Evolutionary conservation across 2,888 invertebrate genomes (phyloP).

Genomic region (Priocnemis perturbator): DNA sequence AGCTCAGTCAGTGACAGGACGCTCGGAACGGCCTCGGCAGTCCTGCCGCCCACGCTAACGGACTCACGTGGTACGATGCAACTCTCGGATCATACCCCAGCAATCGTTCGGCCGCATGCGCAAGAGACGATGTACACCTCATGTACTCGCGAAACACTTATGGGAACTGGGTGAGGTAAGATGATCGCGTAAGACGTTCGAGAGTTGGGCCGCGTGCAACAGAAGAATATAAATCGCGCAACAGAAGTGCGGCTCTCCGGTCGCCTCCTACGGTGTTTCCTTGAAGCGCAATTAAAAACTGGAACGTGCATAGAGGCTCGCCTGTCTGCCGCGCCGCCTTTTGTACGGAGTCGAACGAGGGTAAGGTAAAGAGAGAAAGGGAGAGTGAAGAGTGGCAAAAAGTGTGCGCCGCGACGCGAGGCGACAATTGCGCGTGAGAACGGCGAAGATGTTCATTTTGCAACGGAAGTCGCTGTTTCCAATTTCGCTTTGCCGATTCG

Average conservation of each 20-base stretch:
- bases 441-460: slow-evolving; percentile 36
- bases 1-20: too few relatives aligned
- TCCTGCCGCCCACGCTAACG: not conserved
- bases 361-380: slow-evolving; percentile 23
- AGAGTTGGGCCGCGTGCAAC: slow-evolving; percentile 38
- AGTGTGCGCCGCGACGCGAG: too few relatives aligned
- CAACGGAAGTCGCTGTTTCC: slow-evolving; percentile 17
- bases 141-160: slow-evolving; percentile 36
- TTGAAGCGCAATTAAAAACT: slow-evolving; percentile 60
- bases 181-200: slow-evolving; percentile 48
- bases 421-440: slow-evolving; percentile 43
- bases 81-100: slow-evolving; percentile 22
- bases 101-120: slow-evolving; percentile 23
- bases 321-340: too few relatives aligned
- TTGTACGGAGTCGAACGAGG: too few relatives aligned
- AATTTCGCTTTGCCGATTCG: slow-evolving; percentile 13
- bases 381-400: slow-evolving; percentile 20
- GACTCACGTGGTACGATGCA: slow-evolving; percentile 14
- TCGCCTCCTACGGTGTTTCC: slow-evolving; percentile 49
- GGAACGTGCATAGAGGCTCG: slow-evolving; percentile 23
- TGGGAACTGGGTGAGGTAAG: slow-evolving; percentile 57
- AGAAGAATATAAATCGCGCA: slow-evolving; percentile 54
- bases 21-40: too few relatives aligned
- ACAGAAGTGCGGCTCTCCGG: slow-evolving; percentile 27
- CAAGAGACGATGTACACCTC: slow-evolving; percentile 29